Conservation (phyloP, 2,797 vertebrate species). For the Crocodylus rhombifer region DNA sequence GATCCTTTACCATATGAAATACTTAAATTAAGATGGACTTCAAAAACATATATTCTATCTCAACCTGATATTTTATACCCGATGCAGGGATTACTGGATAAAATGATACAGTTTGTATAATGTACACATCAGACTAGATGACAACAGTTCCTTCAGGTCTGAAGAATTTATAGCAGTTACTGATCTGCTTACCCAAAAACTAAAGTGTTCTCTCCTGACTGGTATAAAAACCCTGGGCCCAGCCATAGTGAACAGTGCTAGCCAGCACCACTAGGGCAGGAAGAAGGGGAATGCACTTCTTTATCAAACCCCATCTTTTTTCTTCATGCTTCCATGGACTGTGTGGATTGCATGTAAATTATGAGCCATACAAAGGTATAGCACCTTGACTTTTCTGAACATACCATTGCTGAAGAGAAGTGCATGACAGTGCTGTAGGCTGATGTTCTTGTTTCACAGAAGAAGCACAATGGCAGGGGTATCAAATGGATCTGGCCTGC, state of each 20-base stretch:
- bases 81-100: not conserved
- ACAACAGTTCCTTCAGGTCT: not conserved
- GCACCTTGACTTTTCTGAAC: not conserved
- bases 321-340: not conserved
- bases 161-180: slow-evolving; percentile 1
- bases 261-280: not conserved
- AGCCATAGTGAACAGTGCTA: not conserved
- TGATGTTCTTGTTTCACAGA: not conserved
- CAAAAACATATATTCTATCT: not conserved
- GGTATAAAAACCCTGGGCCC: slow-evolving; percentile 3
- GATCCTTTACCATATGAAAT: not conserved
- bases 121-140: not conserved
- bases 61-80: not conserved
- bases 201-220: not conserved
- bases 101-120: not conserved
- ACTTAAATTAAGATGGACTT: not conserved
- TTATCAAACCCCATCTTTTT: not conserved
- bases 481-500: no score
- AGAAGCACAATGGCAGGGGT: not conserved
- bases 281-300: not conserved
- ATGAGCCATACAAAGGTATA: not conserved
- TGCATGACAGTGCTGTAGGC: not conserved
- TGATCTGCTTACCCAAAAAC: not conserved
- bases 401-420: not conserved
- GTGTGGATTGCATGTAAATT: not conserved